Base-by-base conservation (phyloP, 2,888 invertebrate genomes). In the Bugulina stolonifera region DNA sequence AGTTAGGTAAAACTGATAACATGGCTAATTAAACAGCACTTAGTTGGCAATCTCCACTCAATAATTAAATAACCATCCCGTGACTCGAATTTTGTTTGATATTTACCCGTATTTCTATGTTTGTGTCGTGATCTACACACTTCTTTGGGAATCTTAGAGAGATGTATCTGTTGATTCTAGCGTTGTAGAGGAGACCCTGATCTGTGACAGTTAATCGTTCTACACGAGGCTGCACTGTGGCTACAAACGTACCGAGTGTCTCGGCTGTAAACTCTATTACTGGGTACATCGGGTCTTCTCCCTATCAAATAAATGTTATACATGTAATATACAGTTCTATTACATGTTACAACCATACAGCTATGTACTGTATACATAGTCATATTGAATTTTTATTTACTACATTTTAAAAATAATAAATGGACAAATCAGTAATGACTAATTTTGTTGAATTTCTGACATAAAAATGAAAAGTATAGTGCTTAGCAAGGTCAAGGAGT, bases 121-220 rank as follows among this genome's bases (percentile, higher is more conserved):
- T 34, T 27, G 64, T 64, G 64, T 64, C 64, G n/a, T 32, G 64
- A 73, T 79, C 80, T 23, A 79, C 77, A 14, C 82, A 79, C 73
- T 80, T 81, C 78, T 82, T 83, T 23, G 83, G 82, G 71, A 82
- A 81, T 25, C 83, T 74, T 22, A 82, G 75, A 23, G 79, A 79
- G 72, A 82, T 80, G 73, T 80, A 80, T 18, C 80, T 77, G 74
- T 77, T 78, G n/a, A 82, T 76, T 18, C 79, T 76, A 57, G 81
- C 77, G 70, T 81, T 81, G 78, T 82, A 80, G 3, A 83, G 78
- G 71, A 80, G 80, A 3, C 83, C 83, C 71, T 80, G 79, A 25
- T 77, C 76, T 0, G 81, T 80, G 43, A 82, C 78, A 54, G 78
- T 78, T 72, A 82, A 81, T 25, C 75, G 57, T 72, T 83, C 83